Evolutionary conservation across 2,797 vertebrate species (phyloP), one percentile per base, ranked within the genome.

Genomic region (Melanotaenia maccullochi): DNA sequence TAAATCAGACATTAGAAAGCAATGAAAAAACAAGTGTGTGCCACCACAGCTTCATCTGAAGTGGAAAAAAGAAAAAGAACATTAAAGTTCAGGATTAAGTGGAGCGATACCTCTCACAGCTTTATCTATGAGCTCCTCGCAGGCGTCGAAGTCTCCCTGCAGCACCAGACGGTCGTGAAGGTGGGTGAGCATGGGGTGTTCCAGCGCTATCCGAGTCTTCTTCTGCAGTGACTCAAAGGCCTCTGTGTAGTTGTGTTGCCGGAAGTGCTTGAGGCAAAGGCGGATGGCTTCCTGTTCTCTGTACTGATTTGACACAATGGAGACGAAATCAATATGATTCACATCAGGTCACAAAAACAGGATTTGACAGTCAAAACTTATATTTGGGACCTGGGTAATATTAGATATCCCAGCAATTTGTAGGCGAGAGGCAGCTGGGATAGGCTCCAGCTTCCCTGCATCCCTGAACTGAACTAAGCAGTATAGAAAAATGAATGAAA

Each of bases 201-300:
- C 98, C 85, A 99, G 90, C 0, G 97, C 97, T 73, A 99, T 99
- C 86, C 93, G 96, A 0, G 98, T 99, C 93, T 99, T 99, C 94
- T 99, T 99, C 93, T 99, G 98, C 91, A 99, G 92, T 0, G 98
- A 99, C 90, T 99, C 98, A 14, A 99, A 99, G 76, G 98, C 98
- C 79, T 99, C 98, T 0, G 98, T 99, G 94, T 99, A 99, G 95
- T 99, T 99, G 92, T 99, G 98, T 83, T 99, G 98, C 70, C 98
- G 94, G 79, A 99, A 99, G 92, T 99, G 98, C 91, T 99, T 99
- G 73, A 99, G 95, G 92, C 98, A 99, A 85, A 99, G 96, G 70
- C 98, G 97, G 93, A 99, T 99, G 87, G 98, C 98, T 95, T 99
- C 98, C 94, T 99, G 98, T 96, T 99, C 98, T 92, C 97, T 96